Base-by-base conservation (phyloP, 2,113 vertebrate genomes). In the Ceuthmochares aereus region DNA sequence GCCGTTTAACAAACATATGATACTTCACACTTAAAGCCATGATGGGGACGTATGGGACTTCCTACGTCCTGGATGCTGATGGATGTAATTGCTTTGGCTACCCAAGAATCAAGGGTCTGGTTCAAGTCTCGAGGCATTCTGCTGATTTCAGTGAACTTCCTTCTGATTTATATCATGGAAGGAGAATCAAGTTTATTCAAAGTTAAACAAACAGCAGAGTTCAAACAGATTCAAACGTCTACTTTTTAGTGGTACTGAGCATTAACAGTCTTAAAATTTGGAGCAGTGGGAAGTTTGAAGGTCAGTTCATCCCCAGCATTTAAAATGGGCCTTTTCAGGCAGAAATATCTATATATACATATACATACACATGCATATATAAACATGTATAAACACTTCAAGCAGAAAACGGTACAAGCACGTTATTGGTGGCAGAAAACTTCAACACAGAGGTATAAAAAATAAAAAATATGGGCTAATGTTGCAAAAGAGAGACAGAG, bases 1-100 rank as follows among this genome's bases (percentile, higher is more conserved):
- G 79, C 60, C 87, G 64, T 94, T 96, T 94, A 90, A 76, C 76
- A 96, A 96, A 68, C 76, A 95, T 82, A 90, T 30, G 78, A 95
- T 97, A 93, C 68, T 90, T 89, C 67, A 66, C 67, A 82, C 84
- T 91, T 60, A 56, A 26, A 69, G 43, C 69, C 23, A 8, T 22
- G 69, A 36, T n/a, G 56, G 88, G 56, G 85, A 22, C 49, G 70
- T 34, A 52, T 25, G 36, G 63, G 52, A 74, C 70, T 94, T 93
- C 59, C 88, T 79, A 84, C 69, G 36, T 87, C 42, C 36, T n/a
- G 68, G 49, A 59, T 29, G 49, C 16, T 87, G 79, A 78, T 56
- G 73, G 79, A 63, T 78, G 80, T 47, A 72, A 59, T 56, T 56
- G 60, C 60, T 84, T 67, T 77, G 40, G 19, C 52, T 60, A 21